A percentile compares a stretch with the other conserved stretches of the same genome.
Conservation (phyloP, 2,888 invertebrate species). For the Cynaeus angustus region DNA sequence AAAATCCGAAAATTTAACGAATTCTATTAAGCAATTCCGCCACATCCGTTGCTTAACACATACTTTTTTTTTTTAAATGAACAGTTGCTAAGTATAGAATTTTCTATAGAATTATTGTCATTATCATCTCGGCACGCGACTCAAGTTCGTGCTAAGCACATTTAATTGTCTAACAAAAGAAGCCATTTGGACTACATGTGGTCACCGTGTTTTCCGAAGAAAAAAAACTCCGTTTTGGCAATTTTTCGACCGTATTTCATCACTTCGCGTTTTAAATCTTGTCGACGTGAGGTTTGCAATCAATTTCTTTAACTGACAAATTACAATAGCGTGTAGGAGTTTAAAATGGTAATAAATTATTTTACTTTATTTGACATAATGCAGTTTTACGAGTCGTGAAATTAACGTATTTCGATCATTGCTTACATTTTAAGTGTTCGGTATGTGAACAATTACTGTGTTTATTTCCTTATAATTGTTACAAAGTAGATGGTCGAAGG, state of each 20-base stretch:
- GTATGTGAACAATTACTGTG: background rate
- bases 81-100: background rate
- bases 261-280: conserved; percentile 24
- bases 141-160: conserved; percentile 3
- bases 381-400: conserved; percentile 29
- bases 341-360: conserved; percentile 33
- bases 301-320: conserved; percentile 43
- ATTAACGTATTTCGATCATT: conserved; percentile 26
- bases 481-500: background rate
- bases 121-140: conserved; percentile 1
- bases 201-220: conserved; percentile 6
- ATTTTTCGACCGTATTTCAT: conserved; percentile 32
- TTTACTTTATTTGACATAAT: conserved; percentile 37
- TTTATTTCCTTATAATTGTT: background rate
- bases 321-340: conserved; percentile 30
- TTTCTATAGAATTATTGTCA: background rate
- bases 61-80: background rate
- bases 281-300: conserved; percentile 41
- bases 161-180: conserved; percentile 6
- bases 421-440: conserved; percentile 10
- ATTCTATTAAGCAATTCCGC: background rate
- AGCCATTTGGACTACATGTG: conserved; percentile 23
- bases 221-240: background rate
- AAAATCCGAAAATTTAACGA: background rate
- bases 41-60: background rate